Evolutionary conservation across 2,113 vertebrate species (phyloP), one percentile per base, ranked within the genome.

Genomic region (Xenotilapia leptura): DNA sequence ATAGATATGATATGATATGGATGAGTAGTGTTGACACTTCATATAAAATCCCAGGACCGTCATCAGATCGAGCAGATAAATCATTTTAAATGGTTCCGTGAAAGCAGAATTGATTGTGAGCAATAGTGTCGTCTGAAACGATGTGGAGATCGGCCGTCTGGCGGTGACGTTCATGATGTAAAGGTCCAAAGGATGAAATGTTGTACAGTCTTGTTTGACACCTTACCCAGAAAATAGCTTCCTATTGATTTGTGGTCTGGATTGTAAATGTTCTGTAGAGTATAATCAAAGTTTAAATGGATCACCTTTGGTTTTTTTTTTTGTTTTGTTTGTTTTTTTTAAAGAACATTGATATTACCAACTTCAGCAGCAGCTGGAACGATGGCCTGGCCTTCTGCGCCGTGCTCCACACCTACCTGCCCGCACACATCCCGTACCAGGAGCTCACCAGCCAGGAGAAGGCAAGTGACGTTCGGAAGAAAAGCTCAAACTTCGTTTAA

Each of bases 361-460:
- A 99, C 95, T 99, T 99, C 96, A 99, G 98, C 97, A 99, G 98
- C 95, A 99, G 98, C 94, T 99, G 98, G 98, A 99, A 99, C 1
- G 98, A 99, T 3, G 98, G 98, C 13, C 93, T 99, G 87, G 98
- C 98, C 55, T 99, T 99, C 95, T 99, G 98, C 14, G 98, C 98
- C 0, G 94, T 99, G 60, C 97, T 99, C 19, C 98, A 99, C 88
- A 99, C 98, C 2, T 99, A 99, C 85, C 97, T 99, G 75, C 98
- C 98, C 1, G 98, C 98, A 10, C 98, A 99, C 88, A 99, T 99
- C 90, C 98, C 98, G 0, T 99, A 99, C 88, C 98, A 99, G 83
- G 98, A 99, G 33, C 97, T 99, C 73, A 97, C 95, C 93, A 97
- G 97, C 92, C 98, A 98, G 56, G 98, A 99, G 86, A 99, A 99